Evolutionary conservation across 2,113 vertebrate species (phyloP).

Genomic region (Colaptes auratus): DNA sequence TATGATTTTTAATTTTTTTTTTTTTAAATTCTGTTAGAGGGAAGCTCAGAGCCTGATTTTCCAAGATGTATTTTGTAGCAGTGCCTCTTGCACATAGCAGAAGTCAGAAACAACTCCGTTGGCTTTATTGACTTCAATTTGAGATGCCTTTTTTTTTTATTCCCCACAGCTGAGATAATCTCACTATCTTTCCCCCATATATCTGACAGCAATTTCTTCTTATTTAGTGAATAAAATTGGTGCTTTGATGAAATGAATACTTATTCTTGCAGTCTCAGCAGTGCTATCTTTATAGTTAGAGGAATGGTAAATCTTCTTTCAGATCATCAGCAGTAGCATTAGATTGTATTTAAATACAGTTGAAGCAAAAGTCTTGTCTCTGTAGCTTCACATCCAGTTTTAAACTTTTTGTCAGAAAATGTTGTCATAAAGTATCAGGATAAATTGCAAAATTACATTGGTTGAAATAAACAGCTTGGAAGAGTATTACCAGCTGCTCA

Average conservation of each 20-base stretch:
- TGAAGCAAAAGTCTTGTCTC: neutral
- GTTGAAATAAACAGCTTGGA: neutral
- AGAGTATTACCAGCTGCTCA: neutral
- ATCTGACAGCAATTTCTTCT: constrained; percentile 3
- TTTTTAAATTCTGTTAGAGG: neutral
- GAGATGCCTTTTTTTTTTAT: neutral
- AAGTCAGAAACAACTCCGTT: neutral
- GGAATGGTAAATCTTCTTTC: constrained; percentile 40
- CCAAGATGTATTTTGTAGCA: neutral
- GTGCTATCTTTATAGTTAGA: neutral
- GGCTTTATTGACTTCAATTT: neutral
- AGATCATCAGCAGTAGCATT: neutral
- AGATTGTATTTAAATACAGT: neutral
- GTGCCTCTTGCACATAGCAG: neutral
- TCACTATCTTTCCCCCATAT: neutral
- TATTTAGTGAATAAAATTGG: constrained; percentile 19
- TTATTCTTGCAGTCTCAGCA: constrained; percentile 43
- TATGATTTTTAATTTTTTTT: neutral
- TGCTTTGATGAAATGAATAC: constrained; percentile 21
- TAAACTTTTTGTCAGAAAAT: neutral
- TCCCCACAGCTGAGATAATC: neutral
- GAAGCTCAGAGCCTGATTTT: neutral
- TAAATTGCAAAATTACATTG: neutral
- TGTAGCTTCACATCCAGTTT: neutral
- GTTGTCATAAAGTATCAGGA: neutral